phyloP scores from a whole-genome alignment of 1,140 invertebrate genomes.

The Neodiprion fabricii region DNA sequence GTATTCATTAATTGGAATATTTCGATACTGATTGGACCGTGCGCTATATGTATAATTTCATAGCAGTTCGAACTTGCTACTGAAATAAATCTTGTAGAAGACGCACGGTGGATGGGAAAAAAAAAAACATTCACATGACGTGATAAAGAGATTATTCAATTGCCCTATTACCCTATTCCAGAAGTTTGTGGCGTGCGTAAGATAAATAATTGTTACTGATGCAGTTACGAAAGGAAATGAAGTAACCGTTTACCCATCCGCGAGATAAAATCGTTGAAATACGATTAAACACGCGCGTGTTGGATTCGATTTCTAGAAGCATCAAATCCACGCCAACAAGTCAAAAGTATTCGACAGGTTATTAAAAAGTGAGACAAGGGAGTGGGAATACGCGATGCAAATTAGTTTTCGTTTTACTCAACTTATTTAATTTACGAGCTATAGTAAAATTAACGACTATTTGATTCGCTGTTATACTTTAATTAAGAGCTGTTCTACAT shows the following conservation, averaged over 20 bases:
- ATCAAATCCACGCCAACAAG: too few relatives aligned
- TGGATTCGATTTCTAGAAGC: too few relatives aligned
- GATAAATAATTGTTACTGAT: not conserved
- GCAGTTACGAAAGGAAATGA: not conserved
- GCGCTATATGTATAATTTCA: not conserved
- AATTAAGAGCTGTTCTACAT: too few relatives aligned
- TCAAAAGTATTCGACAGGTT: too few relatives aligned
- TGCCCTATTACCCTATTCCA: not conserved
- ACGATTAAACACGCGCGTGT: not conserved
- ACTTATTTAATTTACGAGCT: too few relatives aligned
- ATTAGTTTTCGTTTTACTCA: too few relatives aligned
- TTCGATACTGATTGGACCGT: not conserved
- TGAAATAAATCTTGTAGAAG: too few relatives aligned
- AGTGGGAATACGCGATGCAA: too few relatives aligned
- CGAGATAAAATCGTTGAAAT: not conserved
- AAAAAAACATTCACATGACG: not conserved
- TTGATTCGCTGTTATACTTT: too few relatives aligned
- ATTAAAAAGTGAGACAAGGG: too few relatives aligned
- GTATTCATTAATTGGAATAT: not conserved
- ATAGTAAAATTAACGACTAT: too few relatives aligned
- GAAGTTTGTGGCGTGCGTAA: not conserved
- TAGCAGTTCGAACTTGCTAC: not conserved
- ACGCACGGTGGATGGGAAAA: not conserved
- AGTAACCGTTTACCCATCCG: not conserved
- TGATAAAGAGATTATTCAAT: not conserved